These are phyloP conservation scores for Choreutis nemorana DNA, from an alignment of 2,888 invertebrate genomes.

Conservation along the genomic window DNA sequence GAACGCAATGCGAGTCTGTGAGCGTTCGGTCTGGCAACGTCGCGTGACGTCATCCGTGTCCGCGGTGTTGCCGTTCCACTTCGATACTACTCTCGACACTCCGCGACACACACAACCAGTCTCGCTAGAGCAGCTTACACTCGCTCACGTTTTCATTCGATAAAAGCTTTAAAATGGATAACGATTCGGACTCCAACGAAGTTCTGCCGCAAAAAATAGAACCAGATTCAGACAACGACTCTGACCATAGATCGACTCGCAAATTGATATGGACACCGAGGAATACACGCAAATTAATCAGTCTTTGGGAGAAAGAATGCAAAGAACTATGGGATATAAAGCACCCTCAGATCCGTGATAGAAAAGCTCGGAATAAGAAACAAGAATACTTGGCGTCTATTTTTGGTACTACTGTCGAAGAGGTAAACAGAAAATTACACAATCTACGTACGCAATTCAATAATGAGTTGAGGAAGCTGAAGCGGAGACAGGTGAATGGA, in stretches of 20 bases:
- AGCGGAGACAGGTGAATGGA: constrained; percentile 22
- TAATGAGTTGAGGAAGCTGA: constrained; percentile 49
- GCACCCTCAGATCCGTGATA: constrained; percentile 34
- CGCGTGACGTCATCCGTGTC: not conserved
- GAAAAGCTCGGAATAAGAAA: constrained; percentile 27
- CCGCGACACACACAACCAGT: constrained; percentile 37
- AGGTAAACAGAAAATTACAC: constrained; percentile 48
- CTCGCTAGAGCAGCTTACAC: constrained; percentile 51
- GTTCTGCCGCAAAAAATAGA: constrained; percentile 39
- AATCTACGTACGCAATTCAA: constrained; percentile 52
- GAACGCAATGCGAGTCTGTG: constrained; percentile 4
- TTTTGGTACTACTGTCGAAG: constrained; percentile 42
- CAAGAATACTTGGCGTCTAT: constrained; percentile 37
- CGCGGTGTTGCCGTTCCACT: constrained; percentile 3
- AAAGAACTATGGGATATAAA: constrained; percentile 46
- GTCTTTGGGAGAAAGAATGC: constrained; percentile 39
- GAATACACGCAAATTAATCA: constrained; percentile 41
- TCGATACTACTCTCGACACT: constrained; percentile 39
- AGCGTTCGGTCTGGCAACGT: not conserved
- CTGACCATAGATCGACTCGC: constrained; percentile 9
- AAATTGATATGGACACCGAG: constrained; percentile 36
- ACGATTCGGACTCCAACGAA: constrained; percentile 33
- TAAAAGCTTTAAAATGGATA: constrained; percentile 30
- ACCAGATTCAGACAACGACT: constrained; percentile 31
- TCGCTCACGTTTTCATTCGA: constrained; percentile 25